Percentiles rank a stretch among this genome's conserved stretches.
These are phyloP conservation scores for Archaeoteleia sp. DNA, from an alignment of 2,888 invertebrate genomes.

Conservation along the genomic window DNA sequence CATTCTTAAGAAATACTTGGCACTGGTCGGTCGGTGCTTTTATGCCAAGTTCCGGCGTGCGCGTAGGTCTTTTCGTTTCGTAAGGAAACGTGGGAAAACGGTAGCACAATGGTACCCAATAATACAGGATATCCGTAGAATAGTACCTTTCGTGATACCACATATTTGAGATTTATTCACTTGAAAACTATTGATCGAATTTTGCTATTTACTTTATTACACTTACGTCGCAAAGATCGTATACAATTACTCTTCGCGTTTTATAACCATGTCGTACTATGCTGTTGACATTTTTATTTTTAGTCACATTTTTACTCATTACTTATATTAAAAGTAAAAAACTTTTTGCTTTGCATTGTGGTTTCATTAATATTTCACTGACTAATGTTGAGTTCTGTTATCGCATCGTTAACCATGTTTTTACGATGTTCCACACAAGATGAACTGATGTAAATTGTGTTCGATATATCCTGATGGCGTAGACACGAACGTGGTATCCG, in stretches of 20 bases:
- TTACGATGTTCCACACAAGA: constrained; percentile 7
- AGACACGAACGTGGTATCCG: constrained; percentile 30
- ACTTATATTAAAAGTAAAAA: too few species aligned
- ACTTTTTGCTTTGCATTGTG: too few species aligned
- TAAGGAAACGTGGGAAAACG: constrained; percentile 53
- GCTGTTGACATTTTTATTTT: too few species aligned
- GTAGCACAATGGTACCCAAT: constrained; percentile 54
- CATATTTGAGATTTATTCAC: constrained; percentile 32
- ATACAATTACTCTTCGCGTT: too few species aligned
- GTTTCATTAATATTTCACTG: too few species aligned
- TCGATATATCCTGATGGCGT: constrained; percentile 24
- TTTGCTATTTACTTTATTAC: constrained; percentile 25
- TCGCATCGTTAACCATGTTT: not conserved
- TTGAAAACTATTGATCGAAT: constrained; percentile 30
- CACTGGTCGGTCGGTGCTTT: constrained; percentile 54
- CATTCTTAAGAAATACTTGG: constrained; percentile 50
- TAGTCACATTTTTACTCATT: too few species aligned
- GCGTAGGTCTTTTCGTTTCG: constrained; percentile 36
- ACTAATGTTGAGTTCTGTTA: too few species aligned
- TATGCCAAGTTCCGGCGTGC: constrained; percentile 56
- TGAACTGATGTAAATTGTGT: constrained; percentile 19
- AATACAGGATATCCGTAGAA: constrained; percentile 36
- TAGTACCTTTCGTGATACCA: constrained; percentile 22
- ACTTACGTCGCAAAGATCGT: too few species aligned
- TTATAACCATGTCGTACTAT: too few species aligned